Percentiles rank a stretch among this genome's conserved stretches.
Conservation (phyloP, 2,888 invertebrate genomes). For the Aethes cnicana region DNA sequence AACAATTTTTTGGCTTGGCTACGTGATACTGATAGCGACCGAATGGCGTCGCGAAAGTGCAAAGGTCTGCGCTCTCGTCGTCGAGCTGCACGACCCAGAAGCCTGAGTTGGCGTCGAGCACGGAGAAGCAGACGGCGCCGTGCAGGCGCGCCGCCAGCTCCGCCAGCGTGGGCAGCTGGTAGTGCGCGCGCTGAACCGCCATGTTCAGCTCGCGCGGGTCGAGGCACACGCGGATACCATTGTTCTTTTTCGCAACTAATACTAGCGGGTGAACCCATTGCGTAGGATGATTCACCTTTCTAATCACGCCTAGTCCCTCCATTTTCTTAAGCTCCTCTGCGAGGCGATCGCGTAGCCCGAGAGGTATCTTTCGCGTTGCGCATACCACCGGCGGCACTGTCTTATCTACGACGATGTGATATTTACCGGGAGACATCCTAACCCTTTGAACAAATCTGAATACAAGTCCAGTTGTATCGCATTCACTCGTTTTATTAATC, state of each 20-base stretch:
- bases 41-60: constrained; percentile 14
- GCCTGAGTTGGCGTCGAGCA: constrained; percentile 27
- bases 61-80: constrained; percentile 22
- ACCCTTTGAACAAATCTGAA: background rate
- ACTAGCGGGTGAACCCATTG: constrained; percentile 12
- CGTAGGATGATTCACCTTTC: constrained; percentile 6
- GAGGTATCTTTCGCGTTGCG: constrained; percentile 3
- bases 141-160: constrained; percentile 10
- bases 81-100: constrained; percentile 31
- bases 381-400: constrained; percentile 10
- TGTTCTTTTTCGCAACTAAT: background rate
- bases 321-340: constrained; percentile 5
- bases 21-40: constrained; percentile 3
- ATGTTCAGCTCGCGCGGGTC: constrained; percentile 10
- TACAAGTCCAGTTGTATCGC: background rate
- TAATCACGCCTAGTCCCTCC: constrained; percentile 2
- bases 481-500: background rate
- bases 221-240: constrained; percentile 1
- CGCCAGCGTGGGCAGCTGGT: constrained; percentile 9
- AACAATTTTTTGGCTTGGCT: no score
- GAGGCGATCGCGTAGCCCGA: constrained; percentile 1
- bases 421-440: constrained; percentile 14
- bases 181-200: constrained; percentile 14
- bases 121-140: constrained; percentile 23
- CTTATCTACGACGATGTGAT: constrained; percentile 8